phyloP scores from a whole-genome alignment of 1,140 invertebrate genomes.

The Pantala flavescens region DNA sequence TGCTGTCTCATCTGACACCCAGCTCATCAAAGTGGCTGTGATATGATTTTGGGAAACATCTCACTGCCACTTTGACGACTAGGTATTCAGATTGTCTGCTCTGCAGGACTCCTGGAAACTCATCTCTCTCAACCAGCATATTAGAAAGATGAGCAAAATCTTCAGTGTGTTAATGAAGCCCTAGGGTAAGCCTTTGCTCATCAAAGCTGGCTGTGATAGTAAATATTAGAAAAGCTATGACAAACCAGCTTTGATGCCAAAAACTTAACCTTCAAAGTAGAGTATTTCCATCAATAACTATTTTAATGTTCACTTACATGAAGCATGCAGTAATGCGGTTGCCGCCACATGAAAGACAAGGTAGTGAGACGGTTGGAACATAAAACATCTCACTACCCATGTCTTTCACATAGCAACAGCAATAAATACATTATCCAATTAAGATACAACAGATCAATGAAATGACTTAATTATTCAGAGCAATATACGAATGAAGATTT shows the following conservation, averaged over 20 bases:
- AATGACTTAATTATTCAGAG: too few species aligned
- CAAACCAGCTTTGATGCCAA: constrained; percentile 65
- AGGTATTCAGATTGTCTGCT: constrained; percentile 35
- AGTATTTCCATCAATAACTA: constrained; percentile 20
- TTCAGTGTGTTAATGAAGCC: constrained; percentile 21
- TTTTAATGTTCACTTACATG: background rate
- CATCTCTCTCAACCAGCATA: background rate
- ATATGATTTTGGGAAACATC: constrained; percentile 46
- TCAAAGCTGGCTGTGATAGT: constrained; percentile 79
- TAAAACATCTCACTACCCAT: constrained; percentile 88
- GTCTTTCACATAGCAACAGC: constrained; percentile 60
- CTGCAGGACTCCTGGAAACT: background rate
- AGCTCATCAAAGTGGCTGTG: constrained; percentile 75
- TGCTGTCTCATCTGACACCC: constrained; percentile 29
- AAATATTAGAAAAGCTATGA: constrained; percentile 45
- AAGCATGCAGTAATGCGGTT: background rate
- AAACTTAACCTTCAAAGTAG: constrained; percentile 32
- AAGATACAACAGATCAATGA: constrained; percentile 11
- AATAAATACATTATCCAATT: background rate
- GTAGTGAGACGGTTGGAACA: constrained; percentile 65
- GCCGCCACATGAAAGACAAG: constrained; percentile 76
- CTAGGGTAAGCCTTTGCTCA: constrained; percentile 49
- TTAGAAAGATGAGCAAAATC: too few species aligned
- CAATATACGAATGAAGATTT: too few species aligned
- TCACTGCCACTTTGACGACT: constrained; percentile 62